Conservation (phyloP, 2,113 vertebrate genomes). For the Ageneiosus marmoratus region DNA sequence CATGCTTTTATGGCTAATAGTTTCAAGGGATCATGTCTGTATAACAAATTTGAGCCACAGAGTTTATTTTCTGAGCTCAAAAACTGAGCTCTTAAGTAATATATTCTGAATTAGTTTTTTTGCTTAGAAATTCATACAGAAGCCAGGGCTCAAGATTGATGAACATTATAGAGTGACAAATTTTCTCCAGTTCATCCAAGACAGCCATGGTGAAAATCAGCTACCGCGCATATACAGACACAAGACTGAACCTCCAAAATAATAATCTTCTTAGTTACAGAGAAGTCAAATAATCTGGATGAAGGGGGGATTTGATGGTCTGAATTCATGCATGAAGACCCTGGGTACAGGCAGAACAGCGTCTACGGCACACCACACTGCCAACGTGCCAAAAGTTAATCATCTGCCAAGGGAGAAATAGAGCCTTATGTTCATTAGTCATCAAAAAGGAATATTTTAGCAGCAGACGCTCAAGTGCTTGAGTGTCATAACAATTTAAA, state of each 20-base stretch:
- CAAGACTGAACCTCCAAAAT: conserved; percentile 32
- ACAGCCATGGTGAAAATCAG: conserved; percentile 7
- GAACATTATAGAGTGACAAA: neutral
- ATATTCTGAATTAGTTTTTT: neutral
- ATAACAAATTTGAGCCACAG: neutral
- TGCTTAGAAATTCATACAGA: neutral
- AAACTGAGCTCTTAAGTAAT: neutral
- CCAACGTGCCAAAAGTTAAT: conserved; percentile 59
- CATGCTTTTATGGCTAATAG: neutral
- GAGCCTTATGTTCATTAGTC: conserved; percentile 58
- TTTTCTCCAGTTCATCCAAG: conserved; percentile 3
- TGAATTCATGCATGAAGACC: conserved; percentile 56
- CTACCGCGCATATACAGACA: neutral
- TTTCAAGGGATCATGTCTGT: neutral
- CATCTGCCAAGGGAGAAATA: conserved; percentile 55
- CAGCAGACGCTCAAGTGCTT: conserved; percentile 50
- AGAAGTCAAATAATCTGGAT: conserved; percentile 56
- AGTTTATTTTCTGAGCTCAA: neutral
- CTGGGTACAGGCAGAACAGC: conserved; percentile 37
- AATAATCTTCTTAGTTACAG: conserved; percentile 55
- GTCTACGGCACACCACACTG: conserved; percentile 19
- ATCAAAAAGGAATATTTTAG: conserved; percentile 61
- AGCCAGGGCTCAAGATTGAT: neutral
- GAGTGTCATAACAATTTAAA: conserved; percentile 58
- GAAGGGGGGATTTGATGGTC: conserved; percentile 54